Percentiles rank a stretch among this genome's conserved stretches.
phyloP scores from a whole-genome alignment of 2,113 vertebrate species.

The Corydoras sp. region DNA sequence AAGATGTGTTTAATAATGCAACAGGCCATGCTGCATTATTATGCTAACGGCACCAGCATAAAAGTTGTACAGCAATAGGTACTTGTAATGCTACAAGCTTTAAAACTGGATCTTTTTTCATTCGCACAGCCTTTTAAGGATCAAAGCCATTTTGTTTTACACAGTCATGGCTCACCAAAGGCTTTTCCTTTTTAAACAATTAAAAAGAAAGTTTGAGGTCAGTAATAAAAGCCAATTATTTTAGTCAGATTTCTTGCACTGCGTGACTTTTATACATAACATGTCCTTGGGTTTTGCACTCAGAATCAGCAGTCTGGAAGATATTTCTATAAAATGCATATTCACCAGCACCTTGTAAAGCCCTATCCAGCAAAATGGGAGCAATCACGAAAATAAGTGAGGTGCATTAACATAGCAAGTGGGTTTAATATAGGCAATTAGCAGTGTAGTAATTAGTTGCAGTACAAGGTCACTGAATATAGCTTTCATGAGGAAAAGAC shows the following conservation, averaged over 20 bases:
- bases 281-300: background rate
- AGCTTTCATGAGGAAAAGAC: conserved; percentile 18
- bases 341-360: conserved; percentile 20
- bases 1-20: conserved; percentile 18
- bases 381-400: conserved; percentile 52
- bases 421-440: conserved; percentile 58
- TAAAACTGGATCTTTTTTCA: conserved; percentile 17
- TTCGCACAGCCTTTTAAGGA: conserved; percentile 3
- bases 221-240: conserved; percentile 12
- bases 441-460: conserved; percentile 45
- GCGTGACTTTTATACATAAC: conserved; percentile 18
- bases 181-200: conserved; percentile 10
- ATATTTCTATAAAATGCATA: conserved; percentile 18
- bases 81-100: conserved; percentile 17
- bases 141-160: conserved; percentile 28
- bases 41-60: background rate
- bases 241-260: conserved; percentile 10
- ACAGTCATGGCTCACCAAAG: background rate
- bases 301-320: conserved; percentile 6
- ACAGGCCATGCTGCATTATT: background rate
- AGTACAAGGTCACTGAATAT: conserved; percentile 53
- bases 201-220: conserved; percentile 20
- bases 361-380: conserved; percentile 26
- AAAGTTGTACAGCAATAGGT: conserved; percentile 1
- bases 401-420: conserved; percentile 57